Base-by-base conservation (phyloP, 30 jellyfish, hydroid and myxozoan species). In the Hydractinia symbiolongicarpus region DNA sequence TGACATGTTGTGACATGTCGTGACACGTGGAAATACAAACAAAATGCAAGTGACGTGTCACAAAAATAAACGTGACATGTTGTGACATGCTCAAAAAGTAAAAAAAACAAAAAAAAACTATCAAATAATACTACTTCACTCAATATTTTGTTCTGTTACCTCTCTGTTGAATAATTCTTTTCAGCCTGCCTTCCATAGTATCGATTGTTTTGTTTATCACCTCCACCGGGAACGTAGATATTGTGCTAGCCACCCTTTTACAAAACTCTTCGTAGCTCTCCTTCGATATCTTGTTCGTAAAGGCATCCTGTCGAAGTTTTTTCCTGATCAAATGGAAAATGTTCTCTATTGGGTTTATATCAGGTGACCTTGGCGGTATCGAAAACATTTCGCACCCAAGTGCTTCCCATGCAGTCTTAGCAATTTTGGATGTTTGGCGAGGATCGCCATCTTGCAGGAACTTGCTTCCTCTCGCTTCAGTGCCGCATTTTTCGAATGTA, bases 291-390 rank as follows among this genome's bases (percentile, higher is more conserved):
- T 40, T 67, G 20, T 81, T 53, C 9, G 50, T 21, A 56, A 81
- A 16, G 6, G 89, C 86, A 4, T 70, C 77, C 85, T 81, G 20
- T 54, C 58, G 9, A 55, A 81, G 89, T 67, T 67, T 67, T 6
- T 68, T 51, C 81, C 82, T 14, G 15, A 20, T 61, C 89, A 81
- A 78, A 53, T 78, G 86, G 53, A 78, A 78, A 9, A 78, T 53
- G 55, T 81, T 81, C 5, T 81, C 87, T 5, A 79, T 79, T 1
- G 87, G 84, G 50, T 79, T 79, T 69, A 58, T 44, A 20, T 79
- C 87, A 54, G 83, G 87, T 54, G 87, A 79, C 5, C 87, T 66
- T 20, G 87, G 82, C 19, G 87, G 87, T 15, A 79, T 79, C 30
- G 67, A 53, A 61, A 79, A 55, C 67, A 79, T 55, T 61, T 68